These are phyloP conservation scores for Amblyjoppa fuscipennis DNA, from an alignment of 2,888 invertebrate genomes.

Conservation along the genomic window DNA sequence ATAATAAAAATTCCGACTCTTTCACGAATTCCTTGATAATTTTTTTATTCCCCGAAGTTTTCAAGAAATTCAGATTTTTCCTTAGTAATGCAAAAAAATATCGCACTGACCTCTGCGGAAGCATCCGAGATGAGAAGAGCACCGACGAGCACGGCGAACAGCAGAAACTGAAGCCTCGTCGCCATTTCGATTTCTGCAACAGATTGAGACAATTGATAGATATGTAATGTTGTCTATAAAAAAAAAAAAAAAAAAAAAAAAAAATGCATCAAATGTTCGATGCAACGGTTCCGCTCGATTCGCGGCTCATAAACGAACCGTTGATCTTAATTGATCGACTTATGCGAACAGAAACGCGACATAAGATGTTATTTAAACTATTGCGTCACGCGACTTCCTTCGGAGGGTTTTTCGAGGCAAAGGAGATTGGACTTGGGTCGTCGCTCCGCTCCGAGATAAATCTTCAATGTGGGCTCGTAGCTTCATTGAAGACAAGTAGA, in stretches of 20 bases:
- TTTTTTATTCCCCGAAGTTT: not conserved
- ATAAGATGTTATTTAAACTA: slow-evolving; percentile 33
- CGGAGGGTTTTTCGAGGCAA: not conserved
- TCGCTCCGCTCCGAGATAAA: slow-evolving; percentile 75
- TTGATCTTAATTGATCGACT: slow-evolving; percentile 54
- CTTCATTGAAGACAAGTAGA: slow-evolving; percentile 77
- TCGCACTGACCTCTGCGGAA: slow-evolving; percentile 78
- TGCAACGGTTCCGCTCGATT: slow-evolving; percentile 26
- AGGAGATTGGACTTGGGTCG: slow-evolving; percentile 72
- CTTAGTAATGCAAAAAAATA: slow-evolving; percentile 2
- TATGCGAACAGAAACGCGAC: slow-evolving; percentile 39
- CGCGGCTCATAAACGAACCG: slow-evolving; percentile 44
- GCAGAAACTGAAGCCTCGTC: slow-evolving; percentile 79
- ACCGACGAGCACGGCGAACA: slow-evolving; percentile 78
- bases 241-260: not conserved
- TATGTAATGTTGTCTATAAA: not conserved
- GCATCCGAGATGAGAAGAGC: slow-evolving; percentile 77
- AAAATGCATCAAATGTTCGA: slow-evolving; percentile 4
- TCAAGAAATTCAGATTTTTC: not conserved
- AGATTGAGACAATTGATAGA: slow-evolving; percentile 5
- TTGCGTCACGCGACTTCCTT: slow-evolving; percentile 39
- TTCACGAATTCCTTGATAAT: not conserved
- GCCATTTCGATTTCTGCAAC: slow-evolving; percentile 76
- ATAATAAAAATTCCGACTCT: not conserved
- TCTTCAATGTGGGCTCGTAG: slow-evolving; percentile 65